Evolutionary conservation across 1,140 invertebrate genomes (phyloP).

Genomic region (Cydia fagiglandana): DNA sequence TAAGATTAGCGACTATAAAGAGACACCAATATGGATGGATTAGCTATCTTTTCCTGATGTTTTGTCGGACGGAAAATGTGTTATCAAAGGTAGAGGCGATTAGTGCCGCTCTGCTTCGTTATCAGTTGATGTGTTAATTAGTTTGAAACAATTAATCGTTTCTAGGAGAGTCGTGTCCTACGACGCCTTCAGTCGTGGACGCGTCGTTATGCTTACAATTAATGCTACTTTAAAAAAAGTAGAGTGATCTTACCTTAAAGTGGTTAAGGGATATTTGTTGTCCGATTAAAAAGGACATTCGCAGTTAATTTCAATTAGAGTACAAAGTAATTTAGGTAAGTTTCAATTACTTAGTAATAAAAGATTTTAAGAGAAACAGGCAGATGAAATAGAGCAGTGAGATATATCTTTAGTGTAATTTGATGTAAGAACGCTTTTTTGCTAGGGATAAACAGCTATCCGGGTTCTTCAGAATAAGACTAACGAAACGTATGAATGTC

Average conservation of each 20-base stretch:
- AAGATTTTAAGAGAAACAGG: too few relatives aligned
- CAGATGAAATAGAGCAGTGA: too few relatives aligned
- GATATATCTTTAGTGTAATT: too few relatives aligned
- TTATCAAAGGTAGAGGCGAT: conserved; percentile 40
- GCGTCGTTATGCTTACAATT: background rate
- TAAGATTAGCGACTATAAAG: background rate
- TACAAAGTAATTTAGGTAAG: too few relatives aligned
- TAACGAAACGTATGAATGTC: background rate
- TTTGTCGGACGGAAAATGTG: conserved; percentile 20
- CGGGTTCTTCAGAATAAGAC: background rate
- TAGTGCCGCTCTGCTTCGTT: conserved; percentile 42
- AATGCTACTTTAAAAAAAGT: background rate
- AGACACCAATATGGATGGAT: background rate
- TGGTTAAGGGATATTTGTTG: too few relatives aligned
- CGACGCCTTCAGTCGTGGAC: background rate
- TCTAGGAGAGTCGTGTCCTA: conserved; percentile 14
- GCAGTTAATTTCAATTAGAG: too few relatives aligned
- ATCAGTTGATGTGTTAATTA: conserved; percentile 47
- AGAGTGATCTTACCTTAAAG: too few relatives aligned
- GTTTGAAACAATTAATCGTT: conserved; percentile 43
- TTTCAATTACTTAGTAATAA: too few relatives aligned
- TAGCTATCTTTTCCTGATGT: conserved; percentile 15
- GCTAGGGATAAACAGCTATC: background rate
- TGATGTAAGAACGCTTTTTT: background rate
- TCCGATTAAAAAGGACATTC: too few relatives aligned